Evolutionary conservation across 2,797 vertebrate species (phyloP).

Genomic region (Ctenopoma kingsleyae): DNA sequence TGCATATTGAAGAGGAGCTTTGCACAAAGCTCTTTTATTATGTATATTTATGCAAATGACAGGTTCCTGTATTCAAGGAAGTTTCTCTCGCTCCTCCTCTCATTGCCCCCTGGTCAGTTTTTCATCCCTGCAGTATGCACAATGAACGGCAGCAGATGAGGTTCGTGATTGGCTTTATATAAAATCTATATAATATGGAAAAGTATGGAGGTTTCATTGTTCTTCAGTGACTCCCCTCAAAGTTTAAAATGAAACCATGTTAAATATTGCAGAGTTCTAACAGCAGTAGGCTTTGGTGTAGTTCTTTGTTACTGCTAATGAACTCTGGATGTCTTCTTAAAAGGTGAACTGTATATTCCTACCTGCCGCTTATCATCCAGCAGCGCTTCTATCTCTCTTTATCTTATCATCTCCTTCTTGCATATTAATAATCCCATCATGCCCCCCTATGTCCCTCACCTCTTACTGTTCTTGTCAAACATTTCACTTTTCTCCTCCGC

Average conservation of each 20-base stretch:
- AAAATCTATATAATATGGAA: slow-evolving; percentile 11
- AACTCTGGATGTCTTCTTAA: slow-evolving; percentile 54
- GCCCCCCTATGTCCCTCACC: slow-evolving; percentile 27
- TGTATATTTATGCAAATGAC: slow-evolving; percentile 84
- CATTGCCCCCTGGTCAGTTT: slow-evolving; percentile 68
- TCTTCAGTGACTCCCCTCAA: slow-evolving; percentile 30
- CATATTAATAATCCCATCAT: slow-evolving; percentile 59
- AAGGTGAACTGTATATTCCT: slow-evolving; percentile 41
- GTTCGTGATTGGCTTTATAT: slow-evolving; percentile 35
- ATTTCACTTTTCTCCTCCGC: slow-evolving; percentile 44
- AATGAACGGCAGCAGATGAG: slow-evolving; percentile 30
- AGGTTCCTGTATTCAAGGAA: slow-evolving; percentile 78
- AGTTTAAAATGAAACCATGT: slow-evolving; percentile 50
- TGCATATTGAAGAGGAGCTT: slow-evolving; percentile 79
- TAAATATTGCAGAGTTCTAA: slow-evolving; percentile 39
- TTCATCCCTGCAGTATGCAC: slow-evolving; percentile 52
- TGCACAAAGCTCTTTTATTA: slow-evolving; percentile 80
- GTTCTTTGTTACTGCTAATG: slow-evolving; percentile 49
- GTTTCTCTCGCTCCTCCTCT: slow-evolving; percentile 69
- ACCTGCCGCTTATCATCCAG: slow-evolving; percentile 47
- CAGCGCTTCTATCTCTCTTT: slow-evolving; percentile 32
- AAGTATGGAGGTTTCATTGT: slow-evolving; percentile 30
- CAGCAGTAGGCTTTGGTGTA: slow-evolving; percentile 10
- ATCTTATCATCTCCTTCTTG: slow-evolving; percentile 45
- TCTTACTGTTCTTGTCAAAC: slow-evolving; percentile 43